Evolutionary conservation across 2,888 invertebrate species (phyloP).

Genomic region (Conomelus anceps): DNA sequence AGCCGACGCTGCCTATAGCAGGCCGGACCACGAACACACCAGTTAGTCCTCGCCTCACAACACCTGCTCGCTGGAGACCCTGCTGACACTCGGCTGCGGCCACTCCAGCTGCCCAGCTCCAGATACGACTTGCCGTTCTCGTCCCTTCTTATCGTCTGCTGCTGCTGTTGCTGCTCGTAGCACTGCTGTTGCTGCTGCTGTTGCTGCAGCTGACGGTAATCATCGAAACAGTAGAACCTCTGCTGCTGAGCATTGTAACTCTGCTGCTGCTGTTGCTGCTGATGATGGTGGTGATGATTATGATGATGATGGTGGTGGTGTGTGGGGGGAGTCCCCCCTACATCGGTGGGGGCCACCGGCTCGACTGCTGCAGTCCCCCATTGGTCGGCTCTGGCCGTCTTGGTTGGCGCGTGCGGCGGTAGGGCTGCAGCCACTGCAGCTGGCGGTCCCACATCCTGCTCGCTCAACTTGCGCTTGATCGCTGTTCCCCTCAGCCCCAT

Average conservation of each 20-base stretch:
- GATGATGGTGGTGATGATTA: not conserved
- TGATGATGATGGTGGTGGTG: slow-evolving; percentile 14
- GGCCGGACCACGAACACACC: slow-evolving; percentile 65
- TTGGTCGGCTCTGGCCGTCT: slow-evolving; percentile 19
- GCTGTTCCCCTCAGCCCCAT: slow-evolving; percentile 32
- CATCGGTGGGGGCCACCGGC: slow-evolving; percentile 14
- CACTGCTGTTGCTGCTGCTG: slow-evolving; percentile 16
- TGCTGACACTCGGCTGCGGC: slow-evolving; percentile 6
- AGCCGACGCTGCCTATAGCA: slow-evolving; percentile 80
- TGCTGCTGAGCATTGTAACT: no score
- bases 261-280: not conserved
- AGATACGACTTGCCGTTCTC: slow-evolving; percentile 87
- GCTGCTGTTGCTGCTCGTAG: slow-evolving; percentile 42
- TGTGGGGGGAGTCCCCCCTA: no score
- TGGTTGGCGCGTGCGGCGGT: slow-evolving; percentile 10
- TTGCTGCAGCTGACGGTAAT: slow-evolving; percentile 4
- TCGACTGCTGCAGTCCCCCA: slow-evolving; percentile 19
- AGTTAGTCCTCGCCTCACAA: slow-evolving; percentile 65
- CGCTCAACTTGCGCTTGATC: slow-evolving; percentile 39
- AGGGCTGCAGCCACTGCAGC: slow-evolving; percentile 1
- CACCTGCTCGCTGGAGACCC: slow-evolving; percentile 45
- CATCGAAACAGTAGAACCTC: not conserved
- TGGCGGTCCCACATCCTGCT: slow-evolving; percentile 34
- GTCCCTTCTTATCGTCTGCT: slow-evolving; percentile 77
- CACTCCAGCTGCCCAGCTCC: slow-evolving; percentile 64